These are phyloP conservation scores for Amiota mariae DNA, from an alignment of 2,888 invertebrate species.

Conservation along the genomic window DNA sequence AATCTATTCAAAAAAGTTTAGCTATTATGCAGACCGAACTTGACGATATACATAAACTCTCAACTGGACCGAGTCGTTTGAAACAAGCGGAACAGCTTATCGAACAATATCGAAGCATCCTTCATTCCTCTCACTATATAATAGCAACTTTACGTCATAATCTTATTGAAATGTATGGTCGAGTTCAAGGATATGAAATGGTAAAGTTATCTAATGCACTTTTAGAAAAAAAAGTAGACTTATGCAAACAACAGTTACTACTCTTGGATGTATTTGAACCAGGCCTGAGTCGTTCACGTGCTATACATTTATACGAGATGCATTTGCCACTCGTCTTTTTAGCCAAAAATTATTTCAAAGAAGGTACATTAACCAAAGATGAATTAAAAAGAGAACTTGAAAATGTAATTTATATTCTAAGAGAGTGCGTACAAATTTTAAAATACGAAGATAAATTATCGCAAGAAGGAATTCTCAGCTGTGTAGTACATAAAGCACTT, in stretches of 20 bases:
- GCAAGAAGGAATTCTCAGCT: conserved; percentile 70
- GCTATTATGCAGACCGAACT: conserved; percentile 80
- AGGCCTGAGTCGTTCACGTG: conserved; percentile 84
- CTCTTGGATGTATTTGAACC: conserved; percentile 84
- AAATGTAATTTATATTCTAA: conserved; percentile 79
- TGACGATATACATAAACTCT: conserved; percentile 78
- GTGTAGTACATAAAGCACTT: conserved; percentile 56
- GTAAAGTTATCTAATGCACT: conserved; percentile 83
- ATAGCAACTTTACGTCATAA: conserved; percentile 80
- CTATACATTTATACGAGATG: conserved; percentile 85
- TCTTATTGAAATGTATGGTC: conserved; percentile 85
- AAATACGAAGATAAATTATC: conserved; percentile 77
- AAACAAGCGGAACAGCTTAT: conserved; percentile 79
- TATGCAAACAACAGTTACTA: conserved; percentile 80
- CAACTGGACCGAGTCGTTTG: conserved; percentile 77
- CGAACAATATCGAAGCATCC: conserved; percentile 79
- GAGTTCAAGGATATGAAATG: conserved; percentile 81
- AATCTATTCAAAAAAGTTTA: conserved; percentile 78
- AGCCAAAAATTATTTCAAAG: conserved; percentile 79
- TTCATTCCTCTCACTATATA: conserved; percentile 86
- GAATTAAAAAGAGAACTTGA: conserved; percentile 78
- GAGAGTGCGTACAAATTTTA: conserved; percentile 80
- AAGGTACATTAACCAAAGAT: conserved; percentile 77
- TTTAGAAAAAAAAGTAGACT: conserved; percentile 83
- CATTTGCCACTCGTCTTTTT: conserved; percentile 84